These are phyloP conservation scores for Girardinus metallicus DNA, from an alignment of 2,797 vertebrate genomes.

Conservation along the genomic window DNA sequence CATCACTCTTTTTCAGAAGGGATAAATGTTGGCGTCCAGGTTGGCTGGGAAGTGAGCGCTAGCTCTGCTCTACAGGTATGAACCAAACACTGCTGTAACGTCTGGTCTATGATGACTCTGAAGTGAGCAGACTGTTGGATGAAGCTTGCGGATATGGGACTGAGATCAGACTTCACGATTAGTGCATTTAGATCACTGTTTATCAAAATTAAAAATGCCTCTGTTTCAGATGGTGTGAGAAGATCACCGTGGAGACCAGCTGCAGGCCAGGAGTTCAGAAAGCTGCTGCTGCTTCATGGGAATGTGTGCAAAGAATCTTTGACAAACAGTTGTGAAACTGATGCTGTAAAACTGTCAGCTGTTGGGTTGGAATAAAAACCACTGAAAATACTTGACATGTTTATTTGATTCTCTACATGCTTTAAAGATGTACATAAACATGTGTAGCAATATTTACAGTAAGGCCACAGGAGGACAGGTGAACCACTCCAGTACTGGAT, in stretches of 20 bases:
- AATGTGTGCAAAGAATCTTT: background rate
- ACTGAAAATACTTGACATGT: background rate
- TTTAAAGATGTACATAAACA: background rate
- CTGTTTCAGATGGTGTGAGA: background rate
- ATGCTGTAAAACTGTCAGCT: background rate
- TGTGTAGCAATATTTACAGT: background rate
- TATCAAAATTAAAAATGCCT: background rate
- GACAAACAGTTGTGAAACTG: background rate
- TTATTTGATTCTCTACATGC: background rate
- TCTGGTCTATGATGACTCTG: conserved; percentile 89
- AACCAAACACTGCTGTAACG: background rate
- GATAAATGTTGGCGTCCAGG: background rate
- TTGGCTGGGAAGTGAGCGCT: background rate
- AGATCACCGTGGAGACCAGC: background rate
- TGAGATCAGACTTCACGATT: conserved; percentile 81
- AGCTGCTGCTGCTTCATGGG: background rate
- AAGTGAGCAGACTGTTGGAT: conserved; percentile 87
- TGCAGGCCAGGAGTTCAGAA: background rate
- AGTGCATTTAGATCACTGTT: rapidly evolving
- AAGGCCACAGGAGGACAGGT: background rate
- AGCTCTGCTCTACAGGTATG: conserved; percentile 38
- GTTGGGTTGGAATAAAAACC: background rate
- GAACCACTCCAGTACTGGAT: background rate
- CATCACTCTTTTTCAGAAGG: conserved; percentile 9
- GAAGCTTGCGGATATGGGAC: conserved; percentile 99